These are phyloP conservation scores for Neoascia interrupta DNA, from an alignment of 2,888 invertebrate genomes.

Conservation along the genomic window DNA sequence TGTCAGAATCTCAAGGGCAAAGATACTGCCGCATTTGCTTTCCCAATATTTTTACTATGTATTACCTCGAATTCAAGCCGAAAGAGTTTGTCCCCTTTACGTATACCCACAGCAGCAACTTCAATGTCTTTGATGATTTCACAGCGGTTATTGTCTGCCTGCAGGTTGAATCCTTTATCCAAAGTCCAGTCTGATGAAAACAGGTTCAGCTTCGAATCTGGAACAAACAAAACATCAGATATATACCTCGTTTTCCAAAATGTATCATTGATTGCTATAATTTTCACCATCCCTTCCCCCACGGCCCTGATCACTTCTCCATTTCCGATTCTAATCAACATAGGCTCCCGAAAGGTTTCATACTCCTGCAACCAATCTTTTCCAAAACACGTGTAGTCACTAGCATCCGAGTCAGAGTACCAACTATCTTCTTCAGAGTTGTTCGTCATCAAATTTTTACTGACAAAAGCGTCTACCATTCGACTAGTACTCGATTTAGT, in stretches of 20 bases:
- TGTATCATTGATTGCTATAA: slow-evolving; percentile 27
- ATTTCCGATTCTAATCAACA: slow-evolving; percentile 36
- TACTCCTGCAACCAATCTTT: slow-evolving; percentile 14
- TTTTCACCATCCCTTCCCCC: slow-evolving; percentile 49
- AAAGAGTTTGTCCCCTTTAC: slow-evolving; percentile 20
- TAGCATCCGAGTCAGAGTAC: slow-evolving; percentile 64
- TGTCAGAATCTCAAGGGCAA: slow-evolving; percentile 8
- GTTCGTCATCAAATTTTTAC: neutral
- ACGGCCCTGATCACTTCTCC: slow-evolving; percentile 30
- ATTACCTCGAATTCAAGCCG: slow-evolving; percentile 4
- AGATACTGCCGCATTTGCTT: too few species aligned
- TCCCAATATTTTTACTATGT: neutral
- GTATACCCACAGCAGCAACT: slow-evolving; percentile 17
- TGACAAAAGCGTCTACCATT: slow-evolving; percentile 2
- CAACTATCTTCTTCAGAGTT: slow-evolving; percentile 21
- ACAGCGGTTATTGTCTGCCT: slow-evolving; percentile 14
- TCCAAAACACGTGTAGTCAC: slow-evolving; percentile 53
- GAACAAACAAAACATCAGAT: slow-evolving; percentile 12
- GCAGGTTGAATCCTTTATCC: slow-evolving; percentile 3
- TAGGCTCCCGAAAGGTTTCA: slow-evolving; percentile 18
- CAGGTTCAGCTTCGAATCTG: slow-evolving; percentile 16
- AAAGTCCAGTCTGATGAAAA: slow-evolving; percentile 31
- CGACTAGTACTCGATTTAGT: neutral
- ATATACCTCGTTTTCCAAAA: slow-evolving; percentile 22
- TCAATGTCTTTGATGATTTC: neutral